Conservation (phyloP, 2,113 vertebrate species). For the Gallinago undulata region DNA sequence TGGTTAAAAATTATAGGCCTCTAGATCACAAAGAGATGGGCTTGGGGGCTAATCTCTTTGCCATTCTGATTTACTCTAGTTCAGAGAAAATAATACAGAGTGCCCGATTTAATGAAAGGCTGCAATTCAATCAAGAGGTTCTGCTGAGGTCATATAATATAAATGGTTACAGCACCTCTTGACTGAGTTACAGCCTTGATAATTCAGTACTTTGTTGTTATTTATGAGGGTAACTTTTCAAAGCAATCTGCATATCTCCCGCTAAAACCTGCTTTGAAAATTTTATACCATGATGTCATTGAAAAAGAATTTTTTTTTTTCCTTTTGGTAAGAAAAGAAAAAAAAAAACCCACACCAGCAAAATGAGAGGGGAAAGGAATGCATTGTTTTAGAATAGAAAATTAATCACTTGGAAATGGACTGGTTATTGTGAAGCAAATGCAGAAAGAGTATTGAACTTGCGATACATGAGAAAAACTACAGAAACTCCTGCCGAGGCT, state of each 20-base stretch:
- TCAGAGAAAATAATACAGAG: slow-evolving; percentile 59
- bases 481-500: slow-evolving; percentile 65
- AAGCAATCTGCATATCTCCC: slow-evolving; percentile 59
- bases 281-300: slow-evolving; percentile 64
- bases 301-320: slow-evolving; percentile 51
- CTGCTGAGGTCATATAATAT: slow-evolving; percentile 70
- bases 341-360: background rate
- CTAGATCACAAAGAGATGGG: slow-evolving; percentile 48
- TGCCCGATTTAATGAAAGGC: slow-evolving; percentile 67
- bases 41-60: slow-evolving; percentile 60
- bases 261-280: slow-evolving; percentile 67
- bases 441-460: slow-evolving; percentile 57
- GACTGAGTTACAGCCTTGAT: slow-evolving; percentile 70
- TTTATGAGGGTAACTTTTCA: slow-evolving; percentile 73
- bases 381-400: slow-evolving; percentile 72
- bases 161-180: slow-evolving; percentile 68
- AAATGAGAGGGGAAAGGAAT: slow-evolving; percentile 54
- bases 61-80: slow-evolving; percentile 50
- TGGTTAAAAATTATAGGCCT: slow-evolving; percentile 51
- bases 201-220: slow-evolving; percentile 73
- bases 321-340: background rate
- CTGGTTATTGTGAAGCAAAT: slow-evolving; percentile 67
- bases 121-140: slow-evolving; percentile 72
- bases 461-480: slow-evolving; percentile 59
- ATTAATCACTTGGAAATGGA: slow-evolving; percentile 73